phyloP scores from a whole-genome alignment of 2,797 vertebrate species.

The Okamejei kenojei region DNA sequence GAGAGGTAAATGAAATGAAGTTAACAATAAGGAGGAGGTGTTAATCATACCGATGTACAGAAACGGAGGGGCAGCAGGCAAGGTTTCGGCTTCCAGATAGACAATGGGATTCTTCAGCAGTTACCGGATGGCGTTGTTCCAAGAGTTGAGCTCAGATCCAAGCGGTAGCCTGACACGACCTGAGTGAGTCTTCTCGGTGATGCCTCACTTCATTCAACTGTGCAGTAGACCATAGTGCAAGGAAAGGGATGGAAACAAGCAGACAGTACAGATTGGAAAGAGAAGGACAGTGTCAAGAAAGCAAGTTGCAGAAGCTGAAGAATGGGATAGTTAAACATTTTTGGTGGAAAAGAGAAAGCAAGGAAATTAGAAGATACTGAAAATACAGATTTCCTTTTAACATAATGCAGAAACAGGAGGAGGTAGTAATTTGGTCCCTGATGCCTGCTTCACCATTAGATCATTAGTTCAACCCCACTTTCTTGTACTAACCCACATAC shows the following conservation, averaged over 20 bases:
- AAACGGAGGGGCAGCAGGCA: background rate
- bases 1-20: background rate
- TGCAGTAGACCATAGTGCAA: background rate
- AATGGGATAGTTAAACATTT: background rate
- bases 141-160: background rate
- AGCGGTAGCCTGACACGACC: background rate
- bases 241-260: background rate
- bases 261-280: background rate
- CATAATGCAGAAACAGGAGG: no score
- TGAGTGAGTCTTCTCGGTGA: background rate
- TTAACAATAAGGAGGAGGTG: background rate
- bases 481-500: no score
- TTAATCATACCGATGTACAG: background rate
- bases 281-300: background rate
- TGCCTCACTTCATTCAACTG: background rate
- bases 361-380: background rate
- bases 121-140: background rate
- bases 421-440: no score
- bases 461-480: no score
- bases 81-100: no score
- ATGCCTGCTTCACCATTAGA: no score
- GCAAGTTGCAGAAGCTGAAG: background rate
- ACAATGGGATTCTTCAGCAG: background rate
- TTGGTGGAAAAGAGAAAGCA: background rate
- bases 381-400: background rate